Evolutionary conservation across 1,140 invertebrate species (phyloP).

Genomic region (Tribolium madens): DNA sequence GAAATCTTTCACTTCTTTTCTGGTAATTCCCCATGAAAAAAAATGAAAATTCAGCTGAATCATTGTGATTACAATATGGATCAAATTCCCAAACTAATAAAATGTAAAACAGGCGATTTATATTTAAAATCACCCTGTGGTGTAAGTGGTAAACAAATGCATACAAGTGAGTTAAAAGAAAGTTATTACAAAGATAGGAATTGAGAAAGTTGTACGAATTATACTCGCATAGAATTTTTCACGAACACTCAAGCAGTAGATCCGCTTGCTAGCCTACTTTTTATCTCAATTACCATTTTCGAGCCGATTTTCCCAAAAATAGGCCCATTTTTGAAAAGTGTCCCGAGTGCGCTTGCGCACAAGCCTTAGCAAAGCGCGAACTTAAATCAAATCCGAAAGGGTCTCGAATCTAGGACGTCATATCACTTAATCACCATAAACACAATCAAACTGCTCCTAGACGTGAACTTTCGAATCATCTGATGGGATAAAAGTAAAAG

Average conservation of each 20-base stretch:
- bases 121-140: conserved; percentile 29
- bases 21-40: too few relatives aligned
- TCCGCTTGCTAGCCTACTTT: conserved; percentile 58
- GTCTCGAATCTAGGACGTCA: not conserved
- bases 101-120: conserved; percentile 29
- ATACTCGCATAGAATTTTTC: conserved; percentile 53
- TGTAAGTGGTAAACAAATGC: conserved; percentile 20
- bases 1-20: too few relatives aligned
- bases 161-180: conserved; percentile 41
- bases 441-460: conserved; percentile 5
- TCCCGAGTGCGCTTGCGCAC: conserved; percentile 1
- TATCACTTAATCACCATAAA: not conserved
- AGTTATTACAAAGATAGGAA: conserved; percentile 53
- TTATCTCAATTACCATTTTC: conserved; percentile 7
- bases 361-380: conserved; percentile 1
- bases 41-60: too few relatives aligned
- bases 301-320: not conserved
- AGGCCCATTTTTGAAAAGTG: not conserved
- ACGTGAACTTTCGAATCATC: conserved; percentile 20
- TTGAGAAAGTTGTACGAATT: conserved; percentile 59
- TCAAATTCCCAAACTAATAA: not conserved
- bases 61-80: too few relatives aligned
- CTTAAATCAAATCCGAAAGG: conserved; percentile 23
- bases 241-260: conserved; percentile 47
- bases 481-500: conserved; percentile 24